A percentile compares a stretch with the other conserved stretches of the same genome.
These are phyloP conservation scores for Eumeta japonica DNA, from an alignment of 1,140 invertebrate species.

Conservation along the genomic window DNA sequence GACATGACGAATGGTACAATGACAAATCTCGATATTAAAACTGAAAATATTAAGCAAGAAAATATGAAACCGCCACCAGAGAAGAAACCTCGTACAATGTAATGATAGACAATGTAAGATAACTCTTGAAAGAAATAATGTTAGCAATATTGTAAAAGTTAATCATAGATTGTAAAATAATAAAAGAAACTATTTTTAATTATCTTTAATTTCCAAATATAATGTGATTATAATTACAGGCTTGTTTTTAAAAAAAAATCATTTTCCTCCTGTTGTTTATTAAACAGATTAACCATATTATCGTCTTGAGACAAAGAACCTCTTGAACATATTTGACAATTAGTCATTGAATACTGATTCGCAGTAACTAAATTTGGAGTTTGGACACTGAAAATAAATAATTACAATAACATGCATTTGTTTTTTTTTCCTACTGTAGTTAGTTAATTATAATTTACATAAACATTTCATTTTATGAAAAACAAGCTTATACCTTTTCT, in stretches of 20 bases:
- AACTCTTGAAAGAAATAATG: too few species aligned
- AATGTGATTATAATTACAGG: too few species aligned
- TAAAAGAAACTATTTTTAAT: slow-evolving; percentile 1
- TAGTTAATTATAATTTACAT: slow-evolving; percentile 5
- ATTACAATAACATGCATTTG: too few species aligned
- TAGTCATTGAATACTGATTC: slow-evolving; percentile 22
- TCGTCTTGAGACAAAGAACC: slow-evolving; percentile 15
- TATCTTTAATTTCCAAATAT: too few species aligned
- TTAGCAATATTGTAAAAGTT: too few species aligned
- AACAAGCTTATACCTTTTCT: too few species aligned
- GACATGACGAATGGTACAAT: slow-evolving; percentile 44
- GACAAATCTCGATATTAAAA: slow-evolving; percentile 58
- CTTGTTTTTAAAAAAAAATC: slow-evolving; percentile 11
- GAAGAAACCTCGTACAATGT: slow-evolving; percentile 68
- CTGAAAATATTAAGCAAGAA: slow-evolving; percentile 69
- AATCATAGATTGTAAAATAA: slow-evolving; percentile 7
- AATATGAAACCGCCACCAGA: slow-evolving; percentile 86
- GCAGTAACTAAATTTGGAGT: slow-evolving; percentile 4
- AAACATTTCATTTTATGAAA: too few species aligned
- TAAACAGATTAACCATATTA: slow-evolving; percentile 34
- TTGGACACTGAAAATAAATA: background rate
- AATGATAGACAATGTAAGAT: slow-evolving; percentile 13
- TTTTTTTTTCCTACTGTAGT: slow-evolving; percentile 1
- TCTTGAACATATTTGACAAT: slow-evolving; percentile 38
- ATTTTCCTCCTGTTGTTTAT: slow-evolving; percentile 36